Base-by-base conservation (phyloP, 2,888 invertebrate species). In the Erebia aethiops region DNA sequence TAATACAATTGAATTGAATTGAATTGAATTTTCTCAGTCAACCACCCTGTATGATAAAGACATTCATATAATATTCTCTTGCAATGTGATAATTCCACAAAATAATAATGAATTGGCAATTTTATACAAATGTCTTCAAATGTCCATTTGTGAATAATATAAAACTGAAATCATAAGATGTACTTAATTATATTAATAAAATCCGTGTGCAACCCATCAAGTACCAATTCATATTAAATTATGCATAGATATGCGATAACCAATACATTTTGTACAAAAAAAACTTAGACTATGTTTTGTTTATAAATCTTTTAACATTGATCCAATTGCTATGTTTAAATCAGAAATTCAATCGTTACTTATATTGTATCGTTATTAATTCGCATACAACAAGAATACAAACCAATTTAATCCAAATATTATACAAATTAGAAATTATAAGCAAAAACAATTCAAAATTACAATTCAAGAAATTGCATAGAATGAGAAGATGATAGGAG, bases 261-360 rank as follows among this genome's bases (percentile, higher is more conserved):
- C 16, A 65, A 56, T 52, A 64, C 26, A 51, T 11, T 16, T 43
- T 52, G 21, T 26, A 67, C 49, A 56, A 62, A 52, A 63, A 70
- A 56, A 57, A 71, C 43, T 63, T 57, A 62, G 14, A 21, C 26
- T 49, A 71, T 52, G 56, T 68, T 65, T 68, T 62, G 52, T 58
- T 51, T 46, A 49, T 43, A 66, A 46, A 62, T 21, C 60, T 67
- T 60, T 60, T 41, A 52, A 52, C 41, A 41, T 51, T 51, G 65
- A 61, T 61, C 54, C 56, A 61, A 52, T 64, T 65, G 16, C 62
- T 64, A 43, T 64, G 1, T 52, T n/a, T 21, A 43, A 18, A 21
- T 61, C 21, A 21, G 16, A 62, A 62, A 62, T 62, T 46, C 41
- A 60, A 60, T 26, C 3, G 56, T 57, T 57, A 35, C 7, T 7